A percentile compares a stretch with the other conserved stretches of the same genome.
Conservation (phyloP, 2,113 vertebrate genomes). For the Corythornis cristatus region DNA sequence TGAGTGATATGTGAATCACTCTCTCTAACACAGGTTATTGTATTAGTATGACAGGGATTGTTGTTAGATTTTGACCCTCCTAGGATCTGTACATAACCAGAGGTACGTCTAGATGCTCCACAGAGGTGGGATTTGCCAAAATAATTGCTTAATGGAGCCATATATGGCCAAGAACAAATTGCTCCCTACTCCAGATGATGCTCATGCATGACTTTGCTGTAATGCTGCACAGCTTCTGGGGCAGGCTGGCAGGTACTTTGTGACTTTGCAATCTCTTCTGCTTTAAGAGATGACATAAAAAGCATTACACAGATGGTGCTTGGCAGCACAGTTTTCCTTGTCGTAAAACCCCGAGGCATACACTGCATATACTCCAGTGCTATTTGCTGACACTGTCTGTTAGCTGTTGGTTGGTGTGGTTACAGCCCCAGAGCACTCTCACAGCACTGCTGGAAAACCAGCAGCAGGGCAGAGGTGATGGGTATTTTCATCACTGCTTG, state of each 20-base stretch:
- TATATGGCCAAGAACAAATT: background rate
- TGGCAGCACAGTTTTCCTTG: background rate
- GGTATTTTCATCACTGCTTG: background rate
- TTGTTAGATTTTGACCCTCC: background rate
- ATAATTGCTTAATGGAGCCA: background rate
- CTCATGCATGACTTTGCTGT: background rate
- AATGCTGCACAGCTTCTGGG: background rate
- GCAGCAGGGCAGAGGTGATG: background rate
- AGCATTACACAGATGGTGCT: background rate
- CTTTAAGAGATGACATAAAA: background rate
- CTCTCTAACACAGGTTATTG: fast-evolving
- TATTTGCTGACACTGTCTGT: background rate
- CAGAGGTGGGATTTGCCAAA: background rate
- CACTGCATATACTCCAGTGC: background rate
- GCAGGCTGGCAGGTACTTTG: background rate
- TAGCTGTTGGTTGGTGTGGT: background rate
- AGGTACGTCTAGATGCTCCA: background rate
- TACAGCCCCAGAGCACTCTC: background rate
- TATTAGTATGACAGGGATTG: background rate
- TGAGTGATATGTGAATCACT: background rate
- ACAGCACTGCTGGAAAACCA: background rate
- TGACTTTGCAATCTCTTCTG: background rate
- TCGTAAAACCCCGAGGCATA: background rate
- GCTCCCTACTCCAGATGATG: background rate
- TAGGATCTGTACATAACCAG: background rate